Conservation (phyloP, 2,888 invertebrate genomes). For the Liodrosophila aerea region DNA sequence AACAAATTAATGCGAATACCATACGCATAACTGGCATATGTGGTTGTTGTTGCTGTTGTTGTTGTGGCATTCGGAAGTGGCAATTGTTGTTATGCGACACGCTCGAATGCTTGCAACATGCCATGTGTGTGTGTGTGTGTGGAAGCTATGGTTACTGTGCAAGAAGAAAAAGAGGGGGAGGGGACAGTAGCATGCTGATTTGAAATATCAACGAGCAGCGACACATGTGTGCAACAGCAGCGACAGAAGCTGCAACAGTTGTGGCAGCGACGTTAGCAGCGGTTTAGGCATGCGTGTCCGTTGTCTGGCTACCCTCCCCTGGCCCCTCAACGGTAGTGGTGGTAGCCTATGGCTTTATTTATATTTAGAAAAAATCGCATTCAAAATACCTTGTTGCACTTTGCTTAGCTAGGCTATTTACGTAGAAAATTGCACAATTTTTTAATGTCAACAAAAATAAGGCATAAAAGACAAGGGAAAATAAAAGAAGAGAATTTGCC, state of each 20-base stretch:
- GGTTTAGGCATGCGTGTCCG: slow-evolving; percentile 62
- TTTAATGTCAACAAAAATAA: slow-evolving; percentile 13
- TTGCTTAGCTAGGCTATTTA: slow-evolving; percentile 60
- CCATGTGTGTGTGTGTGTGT: slow-evolving; percentile 9
- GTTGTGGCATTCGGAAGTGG: slow-evolving; percentile 52
- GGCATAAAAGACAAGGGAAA: slow-evolving; percentile 11
- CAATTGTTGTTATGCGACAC: slow-evolving; percentile 56
- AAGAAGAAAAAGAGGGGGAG: neutral
- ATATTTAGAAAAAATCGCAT: slow-evolving; percentile 65
- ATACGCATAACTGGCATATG: slow-evolving; percentile 23
- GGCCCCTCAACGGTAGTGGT: neutral
- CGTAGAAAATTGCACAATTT: slow-evolving; percentile 44
- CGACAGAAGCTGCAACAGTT: slow-evolving; percentile 1
- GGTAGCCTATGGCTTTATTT: neutral
- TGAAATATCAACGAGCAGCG: slow-evolving; percentile 41
- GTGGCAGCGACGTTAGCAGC: slow-evolving; percentile 28
- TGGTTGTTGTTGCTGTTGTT: slow-evolving; percentile 15
- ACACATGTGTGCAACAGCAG: slow-evolving; percentile 45
- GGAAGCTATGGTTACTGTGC: no score
- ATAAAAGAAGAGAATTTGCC: slow-evolving; percentile 28
- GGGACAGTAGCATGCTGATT: slow-evolving; percentile 27
- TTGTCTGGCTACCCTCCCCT: slow-evolving; percentile 20
- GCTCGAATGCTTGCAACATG: slow-evolving; percentile 56
- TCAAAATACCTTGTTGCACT: slow-evolving; percentile 58
- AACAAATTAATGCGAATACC: slow-evolving; percentile 36